phyloP scores from a whole-genome alignment of 2,797 vertebrate species.

The Molossus alvarezi region DNA sequence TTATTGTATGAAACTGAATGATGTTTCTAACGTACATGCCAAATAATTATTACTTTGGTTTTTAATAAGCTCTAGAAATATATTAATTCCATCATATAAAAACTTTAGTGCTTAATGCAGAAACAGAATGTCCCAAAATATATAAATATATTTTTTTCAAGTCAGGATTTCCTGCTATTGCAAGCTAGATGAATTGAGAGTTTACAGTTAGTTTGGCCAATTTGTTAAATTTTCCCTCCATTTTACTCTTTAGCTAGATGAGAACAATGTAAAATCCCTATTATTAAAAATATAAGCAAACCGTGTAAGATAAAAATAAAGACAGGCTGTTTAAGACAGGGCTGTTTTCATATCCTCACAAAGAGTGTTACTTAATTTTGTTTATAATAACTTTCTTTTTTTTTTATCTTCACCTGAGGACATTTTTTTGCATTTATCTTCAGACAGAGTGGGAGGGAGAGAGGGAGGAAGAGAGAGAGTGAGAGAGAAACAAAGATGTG shows the following conservation, averaged over 20 bases:
- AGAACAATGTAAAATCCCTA: conserved; percentile 44
- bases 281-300: conserved; percentile 16
- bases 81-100: conserved; percentile 44
- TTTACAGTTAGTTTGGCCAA: neutral
- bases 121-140: conserved; percentile 52
- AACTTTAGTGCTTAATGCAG: conserved; percentile 45
- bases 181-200: neutral
- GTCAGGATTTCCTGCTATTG: neutral
- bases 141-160: neutral
- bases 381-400: neutral
- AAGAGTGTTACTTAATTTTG: neutral
- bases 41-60: conserved; percentile 62
- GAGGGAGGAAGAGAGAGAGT: too few relatives aligned
- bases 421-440: too few relatives aligned
- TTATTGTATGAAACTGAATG: conserved; percentile 51
- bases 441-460: too few relatives aligned
- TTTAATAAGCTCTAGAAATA: conserved; percentile 70
- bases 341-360: neutral
- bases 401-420: too few relatives aligned
- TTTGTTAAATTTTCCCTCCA: neutral
- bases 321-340: neutral
- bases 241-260: conserved; percentile 25
- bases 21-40: conserved; percentile 27
- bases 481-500: too few relatives aligned
- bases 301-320: neutral